phyloP scores from a whole-genome alignment of 2,888 invertebrate species.

The Glyphotaelius pellucidus region DNA sequence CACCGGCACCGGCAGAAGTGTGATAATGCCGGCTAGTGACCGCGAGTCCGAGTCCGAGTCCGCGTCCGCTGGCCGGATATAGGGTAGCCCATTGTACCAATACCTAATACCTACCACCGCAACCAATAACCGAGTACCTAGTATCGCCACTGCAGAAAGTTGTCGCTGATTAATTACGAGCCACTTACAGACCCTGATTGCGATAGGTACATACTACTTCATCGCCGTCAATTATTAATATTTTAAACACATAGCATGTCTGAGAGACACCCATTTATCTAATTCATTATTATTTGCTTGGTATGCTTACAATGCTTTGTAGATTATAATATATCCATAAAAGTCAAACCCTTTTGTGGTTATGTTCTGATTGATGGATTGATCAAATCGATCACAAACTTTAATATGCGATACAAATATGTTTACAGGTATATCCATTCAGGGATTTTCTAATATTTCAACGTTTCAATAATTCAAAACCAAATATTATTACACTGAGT shows the following conservation, averaged over 20 bases:
- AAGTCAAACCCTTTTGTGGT: not conserved
- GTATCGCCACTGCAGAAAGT: not conserved
- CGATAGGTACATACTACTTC: not conserved
- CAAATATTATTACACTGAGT: no score
- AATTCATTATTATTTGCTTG: not conserved
- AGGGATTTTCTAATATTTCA: not conserved
- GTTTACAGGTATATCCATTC: not conserved
- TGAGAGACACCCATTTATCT: not conserved
- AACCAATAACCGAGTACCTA: not conserved
- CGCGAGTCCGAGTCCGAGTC: not conserved
- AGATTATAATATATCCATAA: not conserved
- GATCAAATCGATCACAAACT: not conserved
- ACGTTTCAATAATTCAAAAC: not conserved
- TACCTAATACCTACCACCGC: not conserved
- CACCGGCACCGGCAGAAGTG: not conserved
- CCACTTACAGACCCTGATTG: not conserved
- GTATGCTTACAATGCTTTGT: not conserved
- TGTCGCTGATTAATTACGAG: conserved; percentile 8
- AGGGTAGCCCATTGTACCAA: conserved; percentile 6
- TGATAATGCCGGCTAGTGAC: conserved; percentile 3
- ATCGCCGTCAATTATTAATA: not conserved
- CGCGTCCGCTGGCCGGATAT: not conserved
- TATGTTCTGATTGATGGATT: not conserved
- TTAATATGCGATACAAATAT: no score
- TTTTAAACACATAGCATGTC: not conserved